Evolutionary conservation across 2,888 invertebrate genomes (phyloP), one percentile per base, ranked within the genome.

Genomic region (Leptinotarsa tumamoca): DNA sequence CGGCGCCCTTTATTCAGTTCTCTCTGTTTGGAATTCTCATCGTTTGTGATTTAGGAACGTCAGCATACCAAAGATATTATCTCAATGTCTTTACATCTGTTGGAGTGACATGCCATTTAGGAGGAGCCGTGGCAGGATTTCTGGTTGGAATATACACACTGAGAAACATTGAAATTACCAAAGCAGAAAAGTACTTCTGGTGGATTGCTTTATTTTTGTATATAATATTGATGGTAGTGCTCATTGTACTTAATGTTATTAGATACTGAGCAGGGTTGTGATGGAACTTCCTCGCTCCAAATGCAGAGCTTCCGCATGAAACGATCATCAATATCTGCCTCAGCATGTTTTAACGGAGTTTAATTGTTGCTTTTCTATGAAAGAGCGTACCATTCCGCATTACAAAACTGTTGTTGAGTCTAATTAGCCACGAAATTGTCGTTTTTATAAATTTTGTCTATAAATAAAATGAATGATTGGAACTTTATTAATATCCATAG

Each of bases 61-160:
- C 98, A 0, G 91, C 98, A 33, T 98, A 97, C 89, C 94, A 95
- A 85, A 91, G 96, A n/a, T 96, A 97, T 87, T 90, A 93, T 78
- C 89, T 92, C 17, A 90, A 92, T 56, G 89, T 91, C 1, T 89
- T 92, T 69, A 93, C 93, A 85, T 88, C 74, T 33, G 94, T 97
- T 72, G 97, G 98, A 14, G 98, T 98, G 85, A 94, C 96, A 2
- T 98, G 98, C n/a, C 98, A 99, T 89, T 89, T 98, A 63, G 97
- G 79, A n/a, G 86, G 99, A 2, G 96, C 97, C 58, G 80, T 97
- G 2, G 97, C 97, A 67, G 98, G 98, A 83, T 87, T 94, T 5
- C 87, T 94, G 27, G 90, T 93, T 52, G 94, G 93, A 4, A 90
- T 94, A 79, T 91, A 92, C 76, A 89, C 92, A 43, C 87, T 94